Evolutionary conservation across 2,797 vertebrate genomes (phyloP), one percentile per base, ranked within the genome.

Genomic region (Halcyon badia): DNA sequence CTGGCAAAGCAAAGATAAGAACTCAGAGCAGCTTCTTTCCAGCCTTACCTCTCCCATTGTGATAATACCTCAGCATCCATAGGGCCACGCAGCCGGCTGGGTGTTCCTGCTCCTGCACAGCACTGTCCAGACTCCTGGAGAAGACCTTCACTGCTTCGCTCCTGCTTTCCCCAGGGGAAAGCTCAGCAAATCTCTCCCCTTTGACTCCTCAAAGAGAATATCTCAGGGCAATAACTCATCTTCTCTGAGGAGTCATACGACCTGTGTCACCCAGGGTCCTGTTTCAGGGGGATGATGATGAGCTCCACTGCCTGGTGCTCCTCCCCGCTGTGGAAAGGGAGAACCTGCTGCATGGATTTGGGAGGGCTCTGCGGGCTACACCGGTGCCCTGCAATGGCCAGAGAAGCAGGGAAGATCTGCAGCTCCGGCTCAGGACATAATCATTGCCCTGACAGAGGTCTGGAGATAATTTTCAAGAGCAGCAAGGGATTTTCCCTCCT

Each of bases 221-320:
- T 22, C 73, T 61, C 77, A 66, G 42, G 24, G n/a, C 37, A 76
- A n/a, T 68, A 81, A 68, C 57, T 62, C 60, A 20, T 51, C 51
- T 41, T 35, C 28, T 62, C 83, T 28, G 33, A 66, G 82, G 35
- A 52, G 24, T 18, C 68, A 12, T 51, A 46, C 0, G 0, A 1
- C 26, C 86, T 14, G 37, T n/a, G 68, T 61, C 33, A 65, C 30
- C 15, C 1, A 0, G 4, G 7, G 10, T 75, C 11, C 26, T 22
- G 30, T 76, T 41, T 3, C 51, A 7, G 39, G 11, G 30, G 21
- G 30, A 3, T 0, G 2, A 31, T 11, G 60, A 9, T 0, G 4
- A 75, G 24, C 48, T 85, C 62, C 33, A 5, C 33, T 15, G 31
- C 44, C 39, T 26, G 60, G 3, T 31, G 20, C 30, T 76, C 65